Evolutionary conservation across 2,888 invertebrate genomes (phyloP).

Genomic region (Patella depressa): DNA sequence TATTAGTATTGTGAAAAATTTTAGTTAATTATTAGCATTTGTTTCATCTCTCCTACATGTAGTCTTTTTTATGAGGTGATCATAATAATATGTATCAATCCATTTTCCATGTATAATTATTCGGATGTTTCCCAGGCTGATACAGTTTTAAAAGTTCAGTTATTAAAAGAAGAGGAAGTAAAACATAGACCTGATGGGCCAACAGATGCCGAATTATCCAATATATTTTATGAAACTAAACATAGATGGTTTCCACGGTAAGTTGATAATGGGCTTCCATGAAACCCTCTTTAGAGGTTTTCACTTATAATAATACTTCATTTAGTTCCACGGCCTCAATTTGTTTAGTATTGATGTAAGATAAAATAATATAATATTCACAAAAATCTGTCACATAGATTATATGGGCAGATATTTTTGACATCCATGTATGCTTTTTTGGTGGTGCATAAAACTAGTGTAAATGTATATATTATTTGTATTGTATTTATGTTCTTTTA

Average conservation of each 20-base stretch:
- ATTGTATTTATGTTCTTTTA: no score
- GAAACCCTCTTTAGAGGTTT: no score
- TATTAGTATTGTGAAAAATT: no score
- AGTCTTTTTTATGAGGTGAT: no score
- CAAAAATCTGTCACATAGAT: constrained; percentile 11
- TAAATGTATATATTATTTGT: no score
- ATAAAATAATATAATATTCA: constrained; percentile 15
- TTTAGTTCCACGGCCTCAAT: not conserved
- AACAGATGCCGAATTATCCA: constrained; percentile 64
- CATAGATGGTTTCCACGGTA: constrained; percentile 70
- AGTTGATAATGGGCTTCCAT: constrained; percentile 12
- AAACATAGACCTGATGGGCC: constrained; percentile 63
- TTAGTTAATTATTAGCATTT: no score
- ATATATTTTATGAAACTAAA: constrained; percentile 70
- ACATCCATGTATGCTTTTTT: no score
- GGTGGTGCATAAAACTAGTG: no score
- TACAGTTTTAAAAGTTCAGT: constrained; percentile 77
- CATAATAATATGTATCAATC: no score
- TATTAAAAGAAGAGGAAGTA: constrained; percentile 47
- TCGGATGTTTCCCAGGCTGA: constrained; percentile 54
- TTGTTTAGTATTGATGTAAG: constrained; percentile 20
- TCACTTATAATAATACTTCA: no score
- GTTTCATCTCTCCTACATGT: no score
- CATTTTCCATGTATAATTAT: no score
- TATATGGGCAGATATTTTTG: constrained; percentile 9